A percentile compares a stretch with the other conserved stretches of the same genome.
These are phyloP conservation scores for Tragelaphus buxtoni DNA, from an alignment of 2,113 vertebrate genomes.

Conservation along the genomic window DNA sequence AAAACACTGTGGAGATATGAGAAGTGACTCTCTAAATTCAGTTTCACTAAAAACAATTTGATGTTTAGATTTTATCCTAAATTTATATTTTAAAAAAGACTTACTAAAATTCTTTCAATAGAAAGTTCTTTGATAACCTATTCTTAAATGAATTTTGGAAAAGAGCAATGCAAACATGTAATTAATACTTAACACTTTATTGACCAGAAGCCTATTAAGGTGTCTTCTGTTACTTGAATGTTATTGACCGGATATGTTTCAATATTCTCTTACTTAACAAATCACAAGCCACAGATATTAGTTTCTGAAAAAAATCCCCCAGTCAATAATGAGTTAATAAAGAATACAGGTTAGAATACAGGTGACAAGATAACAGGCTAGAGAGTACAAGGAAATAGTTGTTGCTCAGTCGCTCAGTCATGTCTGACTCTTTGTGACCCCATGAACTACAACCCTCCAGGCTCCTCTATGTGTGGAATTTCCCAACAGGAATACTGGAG, in stretches of 20 bases:
- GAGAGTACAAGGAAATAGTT: neutral
- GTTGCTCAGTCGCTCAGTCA: neutral
- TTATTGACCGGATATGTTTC: neutral
- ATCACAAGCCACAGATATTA: neutral
- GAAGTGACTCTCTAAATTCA: neutral
- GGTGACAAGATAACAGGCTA: neutral
- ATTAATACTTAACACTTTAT: neutral
- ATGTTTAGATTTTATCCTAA: neutral
- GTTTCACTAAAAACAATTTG: neutral
- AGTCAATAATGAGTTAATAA: neutral
- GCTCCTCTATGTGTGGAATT: neutral
- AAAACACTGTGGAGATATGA: neutral
- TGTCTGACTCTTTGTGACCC: neutral
- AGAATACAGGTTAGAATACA: neutral
- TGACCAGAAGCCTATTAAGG: neutral
- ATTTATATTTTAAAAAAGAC: neutral
- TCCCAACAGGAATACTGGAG: neutral
- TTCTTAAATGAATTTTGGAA: neutral
- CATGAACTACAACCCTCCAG: neutral
- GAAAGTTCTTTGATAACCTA: neutral
- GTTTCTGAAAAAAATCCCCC: neutral
- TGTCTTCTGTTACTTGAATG: neutral
- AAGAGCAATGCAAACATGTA: neutral
- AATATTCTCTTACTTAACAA: neutral
- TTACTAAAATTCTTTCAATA: neutral